phyloP scores from a whole-genome alignment of 2,888 invertebrate species.

The Helobdella robusta region DNA sequence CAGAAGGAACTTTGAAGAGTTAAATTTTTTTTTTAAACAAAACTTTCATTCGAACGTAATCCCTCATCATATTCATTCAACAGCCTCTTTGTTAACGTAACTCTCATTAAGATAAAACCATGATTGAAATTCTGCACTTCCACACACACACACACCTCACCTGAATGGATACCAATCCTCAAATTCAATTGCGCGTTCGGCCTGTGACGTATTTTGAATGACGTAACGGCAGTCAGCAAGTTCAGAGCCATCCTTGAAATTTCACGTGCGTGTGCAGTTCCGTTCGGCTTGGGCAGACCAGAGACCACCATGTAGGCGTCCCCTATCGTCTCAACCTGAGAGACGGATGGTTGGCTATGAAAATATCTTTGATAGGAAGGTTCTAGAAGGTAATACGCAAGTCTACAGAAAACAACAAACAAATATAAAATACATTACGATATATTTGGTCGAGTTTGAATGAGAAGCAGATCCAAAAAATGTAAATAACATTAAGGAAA shows the following conservation, averaged over 20 bases:
- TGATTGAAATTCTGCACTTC: too few relatives aligned
- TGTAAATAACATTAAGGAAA: too few relatives aligned
- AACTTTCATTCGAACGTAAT: too few relatives aligned
- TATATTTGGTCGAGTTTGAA: too few relatives aligned
- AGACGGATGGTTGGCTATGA: not conserved
- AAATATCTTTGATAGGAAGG: not conserved
- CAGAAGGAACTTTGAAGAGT: too few relatives aligned
- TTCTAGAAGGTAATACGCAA: too few relatives aligned
- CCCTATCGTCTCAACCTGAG: slow-evolving; percentile 49
- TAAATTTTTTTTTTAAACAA: too few relatives aligned
- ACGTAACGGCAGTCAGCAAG: slow-evolving; percentile 70
- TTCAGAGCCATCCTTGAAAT: slow-evolving; percentile 82
- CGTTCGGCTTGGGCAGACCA: slow-evolving; percentile 81
- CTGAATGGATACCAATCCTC: slow-evolving; percentile 82
- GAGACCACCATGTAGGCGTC: slow-evolving; percentile 53
- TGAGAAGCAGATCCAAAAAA: too few relatives aligned
- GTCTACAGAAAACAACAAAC: too few relatives aligned
- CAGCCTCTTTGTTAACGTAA: not conserved
- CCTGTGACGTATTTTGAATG: slow-evolving; percentile 79
- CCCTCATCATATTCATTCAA: too few relatives aligned
- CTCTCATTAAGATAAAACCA: too few relatives aligned
- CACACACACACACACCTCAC: slow-evolving; percentile 34
- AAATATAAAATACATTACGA: too few relatives aligned
- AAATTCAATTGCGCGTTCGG: slow-evolving; percentile 78
- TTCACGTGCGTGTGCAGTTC: slow-evolving; percentile 78